Base-by-base conservation (phyloP, 2,797 vertebrate species). In the Serranus cabrilla region DNA sequence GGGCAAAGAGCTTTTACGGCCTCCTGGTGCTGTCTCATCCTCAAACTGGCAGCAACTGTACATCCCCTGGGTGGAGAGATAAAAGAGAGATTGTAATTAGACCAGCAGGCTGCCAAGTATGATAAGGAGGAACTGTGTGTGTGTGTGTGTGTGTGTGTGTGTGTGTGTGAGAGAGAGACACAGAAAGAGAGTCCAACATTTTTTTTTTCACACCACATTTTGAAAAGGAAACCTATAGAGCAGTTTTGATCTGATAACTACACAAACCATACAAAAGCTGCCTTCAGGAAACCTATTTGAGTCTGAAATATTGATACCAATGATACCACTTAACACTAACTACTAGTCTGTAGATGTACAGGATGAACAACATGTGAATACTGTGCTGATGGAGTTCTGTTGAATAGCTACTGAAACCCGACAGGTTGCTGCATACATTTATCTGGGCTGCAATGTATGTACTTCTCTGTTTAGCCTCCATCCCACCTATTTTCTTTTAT, bases 1-100 rank as follows among this genome's bases (percentile, higher is more conserved):
- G 43, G 95, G 93, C 84, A 95, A 87, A 70, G 93, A 91, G 88
- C 74, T 87, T 86, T 93, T 92, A 27, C 86, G 81, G 66, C 92
- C 89, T 78, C 90, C 88, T 7, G 91, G 84, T 20, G 81, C 52
- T 1, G 93, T 96, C 85, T 95, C 95, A 68, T 97, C 96, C 80
- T 98, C 97, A 12, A 96, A 96, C 81, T 95, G 96, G 92, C 97
- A 98, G 90, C 97, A 98, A 84, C 97, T 98, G 94, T 98, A 98
- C 96, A 98, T 98, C 55, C 97, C 97, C 97, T 98, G 86, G 56
- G 70, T 62, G 50, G 70, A 87, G 58, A 88, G 61, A 85, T 54
- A 71, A 82, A 47, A 87, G 50, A 82, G 51, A 84, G 55, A 80
- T 60, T 47, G 58, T 51, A 79, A 78, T 90, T 84, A 89, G 77